phyloP scores from a whole-genome alignment of 2,797 vertebrate genomes.

The Acanthurus leucopareius region DNA sequence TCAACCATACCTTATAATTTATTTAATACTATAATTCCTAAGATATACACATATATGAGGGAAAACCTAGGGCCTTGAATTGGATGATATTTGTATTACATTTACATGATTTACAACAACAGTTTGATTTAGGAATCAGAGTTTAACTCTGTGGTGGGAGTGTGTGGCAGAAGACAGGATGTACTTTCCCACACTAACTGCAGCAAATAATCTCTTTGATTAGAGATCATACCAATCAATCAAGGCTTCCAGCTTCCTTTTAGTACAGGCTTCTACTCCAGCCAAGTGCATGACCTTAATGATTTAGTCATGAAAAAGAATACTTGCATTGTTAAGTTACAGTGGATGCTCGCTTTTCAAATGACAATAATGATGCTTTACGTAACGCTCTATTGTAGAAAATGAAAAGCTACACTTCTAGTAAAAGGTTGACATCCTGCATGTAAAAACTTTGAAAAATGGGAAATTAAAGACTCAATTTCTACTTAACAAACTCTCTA shows the following conservation, averaged over 20 bases:
- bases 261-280: conserved; percentile 46
- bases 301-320: conserved; percentile 38
- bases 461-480: not conserved
- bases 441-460: not conserved
- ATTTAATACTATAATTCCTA: not conserved
- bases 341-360: conserved; percentile 3
- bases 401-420: conserved; percentile 18
- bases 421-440: conserved; percentile 3
- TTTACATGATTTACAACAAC: not conserved
- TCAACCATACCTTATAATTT: not conserved
- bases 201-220: conserved; percentile 37
- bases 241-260: conserved; percentile 39
- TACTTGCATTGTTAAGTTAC: conserved; percentile 14
- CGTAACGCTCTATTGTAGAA: not conserved
- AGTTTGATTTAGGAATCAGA: conserved; percentile 19
- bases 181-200: conserved; percentile 18
- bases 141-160: conserved; percentile 19
- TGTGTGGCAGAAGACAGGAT: conserved; percentile 18
- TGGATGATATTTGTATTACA: not conserved
- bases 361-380: not conserved
- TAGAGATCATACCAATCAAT: conserved; percentile 40
- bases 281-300: conserved; percentile 47
- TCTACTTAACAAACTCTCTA: not conserved
- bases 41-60: not conserved
- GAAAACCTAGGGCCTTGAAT: not conserved